Evolutionary conservation across 2,797 vertebrate genomes (phyloP).

Genomic region (Pteropus rufus): DNA sequence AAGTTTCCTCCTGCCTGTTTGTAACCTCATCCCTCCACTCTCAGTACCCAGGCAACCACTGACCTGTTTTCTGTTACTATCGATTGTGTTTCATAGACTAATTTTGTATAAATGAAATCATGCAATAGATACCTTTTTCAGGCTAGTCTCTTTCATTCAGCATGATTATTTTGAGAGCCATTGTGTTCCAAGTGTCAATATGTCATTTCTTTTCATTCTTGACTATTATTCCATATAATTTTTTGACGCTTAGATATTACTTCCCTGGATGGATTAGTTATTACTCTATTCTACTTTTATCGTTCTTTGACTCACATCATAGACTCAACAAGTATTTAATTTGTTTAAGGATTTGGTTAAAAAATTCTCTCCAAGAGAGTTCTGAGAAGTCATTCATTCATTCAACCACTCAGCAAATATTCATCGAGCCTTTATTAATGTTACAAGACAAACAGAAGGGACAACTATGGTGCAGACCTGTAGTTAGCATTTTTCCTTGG

Average conservation of each 20-base stretch:
- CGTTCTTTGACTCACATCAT: not conserved
- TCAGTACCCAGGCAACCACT: not conserved
- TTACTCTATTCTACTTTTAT: not conserved
- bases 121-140: not conserved
- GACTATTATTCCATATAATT: not conserved
- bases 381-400: not conserved
- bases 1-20: not conserved
- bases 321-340: not conserved
- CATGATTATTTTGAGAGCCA: conserved; percentile 12
- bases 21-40: not conserved
- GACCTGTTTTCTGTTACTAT: not conserved
- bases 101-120: not conserved
- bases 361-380: not conserved
- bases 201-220: conserved; percentile 30
- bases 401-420: not conserved
- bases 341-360: not conserved
- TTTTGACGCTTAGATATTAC: not conserved
- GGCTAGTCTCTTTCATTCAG: not conserved
- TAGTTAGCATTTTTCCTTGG: no score
- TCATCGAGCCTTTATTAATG: not conserved
- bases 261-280: not conserved
- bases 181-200: not conserved
- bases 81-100: not conserved
- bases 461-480: no score
- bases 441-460: not conserved